A percentile compares a stretch with the other conserved stretches of the same genome.
These are phyloP conservation scores for Ophiothrix spiculata DNA, from an alignment of 35 echinoderm and acorn worm species.

Conservation along the genomic window DNA sequence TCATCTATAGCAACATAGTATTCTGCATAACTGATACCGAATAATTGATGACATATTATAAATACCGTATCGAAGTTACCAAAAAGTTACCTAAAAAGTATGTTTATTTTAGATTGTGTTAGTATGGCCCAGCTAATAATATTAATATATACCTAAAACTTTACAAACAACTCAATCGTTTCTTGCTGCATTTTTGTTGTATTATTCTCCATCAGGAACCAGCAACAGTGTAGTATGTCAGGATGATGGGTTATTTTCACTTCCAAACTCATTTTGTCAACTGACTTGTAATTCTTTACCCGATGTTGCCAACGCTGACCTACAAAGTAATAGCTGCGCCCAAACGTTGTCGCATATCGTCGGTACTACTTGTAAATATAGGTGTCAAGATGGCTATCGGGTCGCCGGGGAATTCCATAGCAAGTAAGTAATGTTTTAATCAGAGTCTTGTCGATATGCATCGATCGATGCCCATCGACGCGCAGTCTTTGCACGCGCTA, in stretches of 20 bases:
- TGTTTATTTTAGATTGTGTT: too few species aligned
- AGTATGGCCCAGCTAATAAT: too few species aligned
- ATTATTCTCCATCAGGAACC: too few species aligned
- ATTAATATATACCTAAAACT: too few species aligned
- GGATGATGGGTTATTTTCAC: slow-evolving; percentile 77
- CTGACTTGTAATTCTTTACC: slow-evolving; percentile 57
- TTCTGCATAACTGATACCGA: too few species aligned
- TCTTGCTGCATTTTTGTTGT: too few species aligned
- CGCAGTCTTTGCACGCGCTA: background rate
- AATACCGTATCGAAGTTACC: too few species aligned
- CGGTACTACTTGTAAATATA: slow-evolving; percentile 60
- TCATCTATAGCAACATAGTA: too few species aligned
- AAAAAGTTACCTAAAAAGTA: too few species aligned
- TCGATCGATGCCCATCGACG: background rate
- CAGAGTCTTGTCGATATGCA: background rate
- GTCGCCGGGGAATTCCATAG: background rate
- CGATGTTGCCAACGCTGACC: slow-evolving; percentile 31
- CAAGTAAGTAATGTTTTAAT: background rate
- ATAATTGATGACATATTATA: too few species aligned
- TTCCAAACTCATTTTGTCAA: slow-evolving; percentile 84
- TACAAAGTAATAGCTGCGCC: slow-evolving; percentile 36
- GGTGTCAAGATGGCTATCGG: slow-evolving; percentile 64
- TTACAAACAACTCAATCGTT: too few species aligned
- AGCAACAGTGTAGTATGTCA: slow-evolving; percentile 57
- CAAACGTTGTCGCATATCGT: slow-evolving; percentile 31